Evolutionary conservation across 2,797 vertebrate genomes (phyloP), one percentile per base, ranked within the genome.

Genomic region (Taeniopygia guttata): DNA sequence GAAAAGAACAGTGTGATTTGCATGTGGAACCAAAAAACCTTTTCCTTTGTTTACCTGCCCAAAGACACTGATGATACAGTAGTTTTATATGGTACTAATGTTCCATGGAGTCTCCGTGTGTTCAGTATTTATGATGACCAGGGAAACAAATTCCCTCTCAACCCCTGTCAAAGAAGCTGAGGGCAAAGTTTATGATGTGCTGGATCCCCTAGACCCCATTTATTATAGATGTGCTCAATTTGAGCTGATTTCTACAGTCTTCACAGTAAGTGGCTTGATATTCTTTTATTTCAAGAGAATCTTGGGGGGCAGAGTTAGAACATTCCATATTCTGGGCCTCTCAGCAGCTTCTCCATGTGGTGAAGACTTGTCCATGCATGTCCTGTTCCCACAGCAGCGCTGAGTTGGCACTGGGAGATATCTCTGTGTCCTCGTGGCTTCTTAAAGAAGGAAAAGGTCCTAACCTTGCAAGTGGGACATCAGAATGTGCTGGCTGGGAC

Each of bases 381-480:
- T 58, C 19, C 55, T 76, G 42, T 54, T 68, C 38, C 62, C 38
- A 3, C 2, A 38, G 49, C 55, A 49, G 45, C 7, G 17, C 76
- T 40, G 0, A 30, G 23, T 30, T 60, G 16, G 10, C 18, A 0
- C 1, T 42, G 56, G 20, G 29, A 70, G 12, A 5, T 38, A 13
- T 68, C 56, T 72, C 22, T 73, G 46, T 59, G 49, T 58, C 77
- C 56, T 84, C 4, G 0, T 25, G 30, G 21, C 55, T 60, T 30
- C 22, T 42, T 49, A 48, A 27, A 60, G 59, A 55, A 75, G 49
- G 14, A 18, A 63, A 38, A 60, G 7, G 14, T 56, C 25, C 36
- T 46, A 6, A 54, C 0, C 0, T 18, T 69, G 20, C 43, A 55
- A 30, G 26, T 16, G 48, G 42, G 55, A 3, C 27, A 34, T 36